Evolutionary conservation across 2,888 invertebrate species (phyloP).

Genomic region (Clepsis dumicolana): DNA sequence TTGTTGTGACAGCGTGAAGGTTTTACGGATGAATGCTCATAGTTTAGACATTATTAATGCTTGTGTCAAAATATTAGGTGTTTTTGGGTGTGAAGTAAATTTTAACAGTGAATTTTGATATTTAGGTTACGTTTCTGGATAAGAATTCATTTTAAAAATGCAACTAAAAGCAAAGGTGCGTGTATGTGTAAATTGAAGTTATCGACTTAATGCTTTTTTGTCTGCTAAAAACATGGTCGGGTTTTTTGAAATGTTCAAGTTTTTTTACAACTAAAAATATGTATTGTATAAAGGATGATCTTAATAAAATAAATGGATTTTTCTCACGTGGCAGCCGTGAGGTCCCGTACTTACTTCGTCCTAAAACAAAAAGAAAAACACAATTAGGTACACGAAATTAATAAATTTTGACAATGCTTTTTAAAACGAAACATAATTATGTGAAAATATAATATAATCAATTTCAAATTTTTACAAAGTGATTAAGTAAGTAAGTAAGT

Average conservation of each 20-base stretch:
- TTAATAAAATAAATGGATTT: slow-evolving; percentile 60
- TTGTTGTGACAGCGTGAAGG: slow-evolving; percentile 35
- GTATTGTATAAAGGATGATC: no score
- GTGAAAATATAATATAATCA: no score
- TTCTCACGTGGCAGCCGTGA: slow-evolving; percentile 78
- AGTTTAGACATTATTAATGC: slow-evolving; percentile 42
- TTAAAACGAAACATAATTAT: no score
- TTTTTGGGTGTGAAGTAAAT: not conserved
- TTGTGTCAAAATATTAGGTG: slow-evolving; percentile 36
- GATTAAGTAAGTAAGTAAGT: no score
- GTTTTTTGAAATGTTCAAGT: no score
- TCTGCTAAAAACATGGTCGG: no score
- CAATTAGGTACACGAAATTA: slow-evolving; percentile 51
- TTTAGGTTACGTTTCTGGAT: not conserved
- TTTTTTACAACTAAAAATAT: not conserved
- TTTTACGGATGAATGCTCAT: slow-evolving; percentile 38
- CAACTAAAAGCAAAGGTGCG: no score
- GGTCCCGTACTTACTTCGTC: slow-evolving; percentile 85
- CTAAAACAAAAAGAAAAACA: slow-evolving; percentile 80
- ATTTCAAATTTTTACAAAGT: no score
- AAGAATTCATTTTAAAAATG: not conserved
- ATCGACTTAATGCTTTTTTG: no score
- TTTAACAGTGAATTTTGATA: not conserved
- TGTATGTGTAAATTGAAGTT: no score
- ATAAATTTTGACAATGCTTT: slow-evolving; percentile 30